Percentiles rank a stretch among this genome's conserved stretches.
Conservation (phyloP, 2,888 invertebrate genomes). For the Dynastes hyllus region DNA sequence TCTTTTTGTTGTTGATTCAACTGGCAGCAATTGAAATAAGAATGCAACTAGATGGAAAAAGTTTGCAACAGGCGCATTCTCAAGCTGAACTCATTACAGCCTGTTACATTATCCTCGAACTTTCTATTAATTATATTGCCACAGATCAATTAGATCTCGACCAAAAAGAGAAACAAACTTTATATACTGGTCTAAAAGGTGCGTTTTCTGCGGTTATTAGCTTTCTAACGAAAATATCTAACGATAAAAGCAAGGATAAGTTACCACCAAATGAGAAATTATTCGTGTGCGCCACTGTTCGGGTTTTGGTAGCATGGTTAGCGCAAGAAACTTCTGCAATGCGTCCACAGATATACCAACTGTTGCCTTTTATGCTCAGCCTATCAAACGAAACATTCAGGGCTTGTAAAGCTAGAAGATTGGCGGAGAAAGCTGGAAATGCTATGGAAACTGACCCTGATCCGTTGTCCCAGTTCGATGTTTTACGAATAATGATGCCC, state of each 20-base stretch:
- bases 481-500: slow-evolving; percentile 88
- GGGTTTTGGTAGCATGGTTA: slow-evolving; percentile 91
- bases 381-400: slow-evolving; percentile 89
- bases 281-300: slow-evolving; percentile 88
- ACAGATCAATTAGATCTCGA: slow-evolving; percentile 89
- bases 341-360: slow-evolving; percentile 86
- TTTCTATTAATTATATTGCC: slow-evolving; percentile 85
- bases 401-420: slow-evolving; percentile 79
- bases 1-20: slow-evolving; percentile 87
- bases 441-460: slow-evolving; percentile 67
- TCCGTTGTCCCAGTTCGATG: slow-evolving; percentile 74
- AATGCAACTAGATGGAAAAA: slow-evolving; percentile 93
- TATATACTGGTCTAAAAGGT: slow-evolving; percentile 92
- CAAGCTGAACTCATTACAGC: slow-evolving; percentile 87
- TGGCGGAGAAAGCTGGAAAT: slow-evolving; percentile 79
- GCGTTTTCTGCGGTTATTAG: slow-evolving; percentile 89
- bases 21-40: slow-evolving; percentile 93
- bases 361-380: slow-evolving; percentile 87
- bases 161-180: slow-evolving; percentile 91
- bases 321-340: slow-evolving; percentile 93
- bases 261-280: slow-evolving; percentile 81
- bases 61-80: slow-evolving; percentile 84
- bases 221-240: slow-evolving; percentile 82
- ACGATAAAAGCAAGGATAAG: slow-evolving; percentile 82
- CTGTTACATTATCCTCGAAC: slow-evolving; percentile 87